Base-by-base conservation (phyloP, 2,888 invertebrate species). In the Ecdyonurus torrentis region DNA sequence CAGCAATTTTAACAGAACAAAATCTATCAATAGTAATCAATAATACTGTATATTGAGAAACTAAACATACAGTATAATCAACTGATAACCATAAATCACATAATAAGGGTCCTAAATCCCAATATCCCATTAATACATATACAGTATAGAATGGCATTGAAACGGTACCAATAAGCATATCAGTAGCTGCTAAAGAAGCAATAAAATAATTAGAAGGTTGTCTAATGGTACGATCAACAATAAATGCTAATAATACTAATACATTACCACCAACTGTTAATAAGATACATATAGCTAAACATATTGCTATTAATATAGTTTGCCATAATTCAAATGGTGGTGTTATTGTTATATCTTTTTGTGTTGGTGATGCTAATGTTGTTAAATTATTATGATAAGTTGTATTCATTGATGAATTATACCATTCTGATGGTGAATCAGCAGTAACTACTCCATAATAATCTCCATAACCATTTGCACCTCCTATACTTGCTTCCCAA, bases 201-300 rank as follows among this genome's bases (percentile, higher is more conserved):
- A 99, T 97, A 80, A 98, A 99, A 79, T 98, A 99, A 79, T 99
- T 99, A 75, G 96, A 96, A 25, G 99, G 98, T 73, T 98, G 97
- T 63, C 99, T 79, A 70, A 91, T 91, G 67, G 89, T 88, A 65
- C 95, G 80, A 76, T 96, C 97, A 58, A 97, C 91, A 66, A 95
- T 87, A 76, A 98, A 98, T 59, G 96, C 94, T 69, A 96, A 78
- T 63, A 98, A 82, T 63, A 98, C 97, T 66, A 99, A 82, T 63
- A 97, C 90, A 74, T 99, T 99, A 63, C 99, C 99, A 66, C 89
- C 87, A 65, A 97, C 89, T 0, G 97, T 97, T 67, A 96, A 80
- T 58, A 97, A 80, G 69, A 95, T 94, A 73, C 94, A 93, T 66
- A 92, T 78, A 25, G 88, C 86, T 67, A 96, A 80, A 71, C 90